Evolutionary conservation across 2,113 vertebrate genomes (phyloP).

Genomic region (Corythaixoides concolor): DNA sequence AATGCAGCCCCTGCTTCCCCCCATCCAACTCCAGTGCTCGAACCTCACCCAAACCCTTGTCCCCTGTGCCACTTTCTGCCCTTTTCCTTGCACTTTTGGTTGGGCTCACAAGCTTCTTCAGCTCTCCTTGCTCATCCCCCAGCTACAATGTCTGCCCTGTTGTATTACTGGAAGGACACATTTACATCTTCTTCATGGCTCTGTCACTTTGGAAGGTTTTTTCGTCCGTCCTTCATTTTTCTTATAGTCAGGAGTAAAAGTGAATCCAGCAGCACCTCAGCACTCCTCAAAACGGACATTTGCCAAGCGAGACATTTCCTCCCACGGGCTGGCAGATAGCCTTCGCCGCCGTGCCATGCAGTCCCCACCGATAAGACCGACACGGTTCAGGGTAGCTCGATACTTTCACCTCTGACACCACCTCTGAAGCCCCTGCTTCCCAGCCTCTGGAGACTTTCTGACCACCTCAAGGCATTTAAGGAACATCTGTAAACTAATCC

Average conservation of each 20-base stretch:
- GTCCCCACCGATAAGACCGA: not conserved
- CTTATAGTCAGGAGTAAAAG: not conserved
- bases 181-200: not conserved
- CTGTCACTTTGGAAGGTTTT: not conserved
- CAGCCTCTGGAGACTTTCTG: not conserved
- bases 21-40: not conserved
- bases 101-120: not conserved
- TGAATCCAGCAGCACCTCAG: not conserved
- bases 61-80: not conserved
- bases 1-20: not conserved
- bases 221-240: not conserved
- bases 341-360: accelerated
- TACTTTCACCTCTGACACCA: not conserved
- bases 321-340: not conserved
- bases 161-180: not conserved
- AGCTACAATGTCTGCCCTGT: not conserved
- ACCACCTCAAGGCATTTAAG: not conserved
- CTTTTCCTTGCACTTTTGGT: not conserved
- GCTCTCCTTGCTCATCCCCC: not conserved
- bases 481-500: not conserved
- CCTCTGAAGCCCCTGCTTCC: not conserved
- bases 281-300: accelerated
- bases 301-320: not conserved
- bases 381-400: not conserved
- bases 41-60: not conserved